Base-by-base conservation (phyloP, 2,113 vertebrate species). In the Scomber scombrus region DNA sequence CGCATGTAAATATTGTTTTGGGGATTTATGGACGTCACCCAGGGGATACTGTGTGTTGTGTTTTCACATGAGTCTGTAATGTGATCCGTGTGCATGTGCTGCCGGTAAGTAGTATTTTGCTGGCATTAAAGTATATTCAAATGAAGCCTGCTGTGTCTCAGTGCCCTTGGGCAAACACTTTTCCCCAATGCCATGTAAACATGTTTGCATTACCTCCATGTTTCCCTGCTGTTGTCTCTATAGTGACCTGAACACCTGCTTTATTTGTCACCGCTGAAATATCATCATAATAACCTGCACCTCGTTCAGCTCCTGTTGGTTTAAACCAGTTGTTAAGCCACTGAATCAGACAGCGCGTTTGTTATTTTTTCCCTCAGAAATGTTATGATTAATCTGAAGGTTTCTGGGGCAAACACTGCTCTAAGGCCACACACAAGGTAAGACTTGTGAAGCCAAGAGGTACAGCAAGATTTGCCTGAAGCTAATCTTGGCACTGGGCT, bases 191-290 rank as follows among this genome's bases (percentile, higher is more conserved):
- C 57, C 71, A 46, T 51, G 73, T 80, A 92, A 93, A 92, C 93
- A 94, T 92, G 90, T 93, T 93, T 93, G 84, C 84, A 85, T 90
- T 88, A 61, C 65, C 88, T 64, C 58, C 75, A 6, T 62, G 88
- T 84, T 80, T 79, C 56, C 84, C 62, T 45, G 71, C 58, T 45
- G 51, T 60, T 68, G 76, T 93, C 84, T 86, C 88, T 58, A 86
- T 82, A 79, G 84, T 26, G 70, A 91, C 89, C 43, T 6, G 60
- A 64, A 55, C 86, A 71, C 84, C 83, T 82, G 78, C 86, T 80
- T 63, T 60, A 66, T 70, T 70, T 55, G 61, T 57, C 71, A 83
- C 64, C 78, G 76, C 46, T 65, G 57, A n/a, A 56, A 12, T 64
- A 12, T 45, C 18, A 26, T 49, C 40, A 19, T 18, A 40, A 16